Evolutionary conservation across 2,797 vertebrate species (phyloP), one percentile per base, ranked within the genome.

Genomic region (Mormyrus hasselquistii): DNA sequence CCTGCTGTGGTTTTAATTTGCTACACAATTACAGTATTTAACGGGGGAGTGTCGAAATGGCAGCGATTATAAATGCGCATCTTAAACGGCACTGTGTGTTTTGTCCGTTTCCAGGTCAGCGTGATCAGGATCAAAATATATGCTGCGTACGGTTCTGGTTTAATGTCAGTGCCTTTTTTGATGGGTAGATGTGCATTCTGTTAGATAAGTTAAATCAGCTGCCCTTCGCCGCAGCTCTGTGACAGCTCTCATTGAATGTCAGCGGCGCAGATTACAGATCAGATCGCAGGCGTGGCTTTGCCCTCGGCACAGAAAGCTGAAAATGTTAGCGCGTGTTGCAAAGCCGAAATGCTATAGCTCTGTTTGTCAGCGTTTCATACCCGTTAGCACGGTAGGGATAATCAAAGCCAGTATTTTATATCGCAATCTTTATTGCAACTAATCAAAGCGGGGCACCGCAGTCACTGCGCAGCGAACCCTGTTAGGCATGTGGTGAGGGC

Each of bases 401-500:
- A 38, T 73, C 65, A 73, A 73, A 73, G 65, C 12, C 7, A 65
- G 59, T 65, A 29, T 65, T 65, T 65, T 65, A 29, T 65, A 12
- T 65, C 22, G 59, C 22, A 65, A 29, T 65, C 59, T 65, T 29
- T 65, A 65, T 65, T 65, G 59, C 59, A 65, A 10, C 69, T 73
- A 73, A 73, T 73, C 69, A 73, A 73, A 73, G 69, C 29, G 5
- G 69, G 12, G 69, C 29, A 34, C 29, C 2, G 65, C 62, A 76
- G 87, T 47, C 65, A 69, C 25, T 34, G 62, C 25, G 65, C 10
- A 6, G 65, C 3, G 69, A 38, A 38, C 34, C 69, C 69, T 16
- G 29, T 73, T 34, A 73, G 69, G 14, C 69, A 57, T 88, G 87
- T 87, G 76, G 76, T 14, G 86, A 50, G 14, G 82, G 84, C 86